A percentile compares a stretch with the other conserved stretches of the same genome.
phyloP scores from a whole-genome alignment of 2,113 vertebrate species.

The Prunella himalayana region DNA sequence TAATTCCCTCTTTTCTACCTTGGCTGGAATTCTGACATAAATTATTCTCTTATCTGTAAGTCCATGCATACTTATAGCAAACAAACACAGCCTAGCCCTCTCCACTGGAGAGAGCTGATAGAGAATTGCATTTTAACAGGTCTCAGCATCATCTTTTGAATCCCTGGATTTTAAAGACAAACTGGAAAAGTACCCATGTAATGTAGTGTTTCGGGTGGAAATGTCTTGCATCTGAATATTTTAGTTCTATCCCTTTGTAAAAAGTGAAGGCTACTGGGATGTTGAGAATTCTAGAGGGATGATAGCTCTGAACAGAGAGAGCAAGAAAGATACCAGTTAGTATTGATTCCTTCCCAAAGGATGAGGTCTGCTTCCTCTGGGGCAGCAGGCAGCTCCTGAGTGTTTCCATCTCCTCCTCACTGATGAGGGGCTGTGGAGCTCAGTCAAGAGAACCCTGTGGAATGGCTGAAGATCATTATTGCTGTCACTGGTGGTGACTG shows the following conservation, averaged over 20 bases:
- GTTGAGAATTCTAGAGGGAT: not conserved
- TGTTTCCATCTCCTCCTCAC: not conserved
- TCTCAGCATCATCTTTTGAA: not conserved
- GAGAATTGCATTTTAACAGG: not conserved
- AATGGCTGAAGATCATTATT: not conserved
- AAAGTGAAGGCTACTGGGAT: not conserved
- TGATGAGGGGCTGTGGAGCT: not conserved
- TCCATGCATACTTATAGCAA: not conserved
- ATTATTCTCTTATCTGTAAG: conserved; percentile 50
- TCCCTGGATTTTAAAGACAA: conserved; percentile 11
- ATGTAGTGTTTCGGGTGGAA: not conserved
- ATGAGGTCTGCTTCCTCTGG: not conserved
- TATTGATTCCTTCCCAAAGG: not conserved
- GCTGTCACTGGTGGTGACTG: not conserved
- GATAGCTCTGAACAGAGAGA: not conserved
- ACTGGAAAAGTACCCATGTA: not conserved
- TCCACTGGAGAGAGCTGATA: conserved; percentile 30
- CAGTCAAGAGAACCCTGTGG: not conserved
- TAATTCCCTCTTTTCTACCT: conserved; percentile 17
- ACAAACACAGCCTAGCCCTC: not conserved
- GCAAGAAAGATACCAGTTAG: not conserved
- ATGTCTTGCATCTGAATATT: not conserved
- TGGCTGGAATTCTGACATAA: conserved; percentile 31
- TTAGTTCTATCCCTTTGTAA: not conserved
- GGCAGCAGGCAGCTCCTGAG: not conserved